phyloP scores from a whole-genome alignment of 2,888 invertebrate genomes.

The Callimorpha dominula region DNA sequence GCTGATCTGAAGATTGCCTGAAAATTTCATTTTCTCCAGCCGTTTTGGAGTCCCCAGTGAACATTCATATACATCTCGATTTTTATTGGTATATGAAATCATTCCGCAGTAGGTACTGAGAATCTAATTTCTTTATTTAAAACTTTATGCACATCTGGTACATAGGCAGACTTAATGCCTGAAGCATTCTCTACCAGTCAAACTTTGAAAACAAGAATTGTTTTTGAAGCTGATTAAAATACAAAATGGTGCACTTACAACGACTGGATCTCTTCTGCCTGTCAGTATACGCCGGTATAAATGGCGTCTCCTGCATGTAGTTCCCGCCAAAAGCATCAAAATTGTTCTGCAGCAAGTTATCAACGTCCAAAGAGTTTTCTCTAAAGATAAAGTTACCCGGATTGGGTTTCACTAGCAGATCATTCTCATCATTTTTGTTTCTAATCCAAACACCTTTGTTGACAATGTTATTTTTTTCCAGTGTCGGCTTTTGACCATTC shows the following conservation, averaged over 20 bases:
- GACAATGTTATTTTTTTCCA: slow-evolving; percentile 71
- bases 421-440: slow-evolving; percentile 43
- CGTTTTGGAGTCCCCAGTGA: too few species aligned
- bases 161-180: too few species aligned
- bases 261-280: slow-evolving; percentile 65
- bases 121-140: too few species aligned
- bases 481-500: slow-evolving; percentile 58
- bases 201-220: background rate
- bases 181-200: too few species aligned
- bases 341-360: slow-evolving; percentile 63
- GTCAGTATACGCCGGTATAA: slow-evolving; percentile 61
- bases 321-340: slow-evolving; percentile 62
- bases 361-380: slow-evolving; percentile 67
- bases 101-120: too few species aligned
- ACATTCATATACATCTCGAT: too few species aligned
- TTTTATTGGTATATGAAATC: too few species aligned
- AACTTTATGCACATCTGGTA: too few species aligned
- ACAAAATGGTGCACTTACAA: slow-evolving; percentile 58
- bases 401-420: slow-evolving; percentile 44
- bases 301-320: slow-evolving; percentile 54
- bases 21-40: too few species aligned
- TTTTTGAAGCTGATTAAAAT: background rate
- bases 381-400: slow-evolving; percentile 68
- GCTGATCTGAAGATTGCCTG: too few species aligned
- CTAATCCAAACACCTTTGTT: slow-evolving; percentile 75